Conservation (phyloP, 64 coral and sea anemone genomes). For the Montipora sp. region DNA sequence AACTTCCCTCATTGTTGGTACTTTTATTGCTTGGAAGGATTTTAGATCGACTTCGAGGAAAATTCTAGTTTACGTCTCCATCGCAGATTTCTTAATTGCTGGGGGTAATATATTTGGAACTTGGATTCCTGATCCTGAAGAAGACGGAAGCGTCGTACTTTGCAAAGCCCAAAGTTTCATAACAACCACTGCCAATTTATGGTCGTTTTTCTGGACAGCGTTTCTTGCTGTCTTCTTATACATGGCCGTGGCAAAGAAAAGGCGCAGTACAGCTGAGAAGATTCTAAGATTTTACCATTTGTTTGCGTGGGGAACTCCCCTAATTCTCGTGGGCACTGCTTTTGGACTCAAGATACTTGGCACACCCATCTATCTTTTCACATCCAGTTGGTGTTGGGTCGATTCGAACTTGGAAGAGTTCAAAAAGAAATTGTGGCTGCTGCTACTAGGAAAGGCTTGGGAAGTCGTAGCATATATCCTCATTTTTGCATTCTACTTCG, state of each 20-base stretch:
- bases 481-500: constrained; percentile 61
- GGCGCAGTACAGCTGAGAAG: constrained; percentile 59
- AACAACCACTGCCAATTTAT: constrained; percentile 70
- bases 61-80: constrained; percentile 90
- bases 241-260: constrained; percentile 56
- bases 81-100: constrained; percentile 88
- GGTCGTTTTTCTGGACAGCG: constrained; percentile 96
- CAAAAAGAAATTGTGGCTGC: constrained; percentile 69
- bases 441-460: constrained; percentile 90
- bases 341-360: constrained; percentile 37
- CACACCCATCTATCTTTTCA: constrained; percentile 11
- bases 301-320: constrained; percentile 76
- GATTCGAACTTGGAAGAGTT: neutral
- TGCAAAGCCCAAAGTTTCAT: constrained; percentile 84
- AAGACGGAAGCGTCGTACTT: neutral
- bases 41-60: constrained; percentile 72
- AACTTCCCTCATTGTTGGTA: constrained; percentile 69
- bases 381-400: constrained; percentile 92
- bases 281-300: constrained; percentile 67
- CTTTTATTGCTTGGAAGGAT: constrained; percentile 89
- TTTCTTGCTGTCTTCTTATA: constrained; percentile 82
- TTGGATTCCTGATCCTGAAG: neutral
- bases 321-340: constrained; percentile 47
- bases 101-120: constrained; percentile 58
- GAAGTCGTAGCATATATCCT: constrained; percentile 78